phyloP scores from a whole-genome alignment of 2,113 vertebrate genomes.

The Epinephelus lanceolatus region DNA sequence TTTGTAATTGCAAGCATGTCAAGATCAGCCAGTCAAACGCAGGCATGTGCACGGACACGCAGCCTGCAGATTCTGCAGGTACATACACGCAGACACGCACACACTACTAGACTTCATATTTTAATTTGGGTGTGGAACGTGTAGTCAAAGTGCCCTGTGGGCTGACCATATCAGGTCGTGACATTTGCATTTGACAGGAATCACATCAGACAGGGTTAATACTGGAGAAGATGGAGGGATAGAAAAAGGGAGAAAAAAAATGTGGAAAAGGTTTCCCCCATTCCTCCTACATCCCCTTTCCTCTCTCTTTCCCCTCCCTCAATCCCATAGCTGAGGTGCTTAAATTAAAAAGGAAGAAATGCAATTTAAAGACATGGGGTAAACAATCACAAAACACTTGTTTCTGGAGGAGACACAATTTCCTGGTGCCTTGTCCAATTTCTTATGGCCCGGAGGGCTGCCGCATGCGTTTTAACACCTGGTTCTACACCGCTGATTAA shows the following conservation, averaged over 20 bases:
- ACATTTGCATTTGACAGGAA: slow-evolving; percentile 88
- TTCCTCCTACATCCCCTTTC: slow-evolving; percentile 30
- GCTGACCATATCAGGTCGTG: slow-evolving; percentile 87
- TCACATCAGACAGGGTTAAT: slow-evolving; percentile 87
- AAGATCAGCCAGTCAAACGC: slow-evolving; percentile 53
- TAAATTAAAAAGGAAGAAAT: slow-evolving; percentile 92
- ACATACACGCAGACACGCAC: slow-evolving; percentile 6
- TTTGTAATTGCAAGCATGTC: slow-evolving; percentile 67
- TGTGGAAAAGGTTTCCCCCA: slow-evolving; percentile 79
- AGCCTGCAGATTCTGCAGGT: slow-evolving; percentile 16
- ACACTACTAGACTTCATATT: slow-evolving; percentile 53
- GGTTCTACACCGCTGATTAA: slow-evolving; percentile 90
- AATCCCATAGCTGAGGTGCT: slow-evolving; percentile 75
- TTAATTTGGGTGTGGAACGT: slow-evolving; percentile 71
- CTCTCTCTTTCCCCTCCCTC: slow-evolving; percentile 49
- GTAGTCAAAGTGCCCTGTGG: slow-evolving; percentile 79
- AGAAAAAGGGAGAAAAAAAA: slow-evolving; percentile 74
- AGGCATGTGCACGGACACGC: slow-evolving; percentile 15
- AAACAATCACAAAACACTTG: slow-evolving; percentile 90
- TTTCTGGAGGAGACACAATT: slow-evolving; percentile 88
- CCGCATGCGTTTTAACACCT: slow-evolving; percentile 85
- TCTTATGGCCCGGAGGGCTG: slow-evolving; percentile 85
- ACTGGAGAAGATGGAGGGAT: slow-evolving; percentile 76
- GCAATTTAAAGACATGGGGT: slow-evolving; percentile 95
- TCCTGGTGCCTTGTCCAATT: slow-evolving; percentile 89